Conservation (phyloP, 1,140 invertebrate species). For the Drosophila obscura region DNA sequence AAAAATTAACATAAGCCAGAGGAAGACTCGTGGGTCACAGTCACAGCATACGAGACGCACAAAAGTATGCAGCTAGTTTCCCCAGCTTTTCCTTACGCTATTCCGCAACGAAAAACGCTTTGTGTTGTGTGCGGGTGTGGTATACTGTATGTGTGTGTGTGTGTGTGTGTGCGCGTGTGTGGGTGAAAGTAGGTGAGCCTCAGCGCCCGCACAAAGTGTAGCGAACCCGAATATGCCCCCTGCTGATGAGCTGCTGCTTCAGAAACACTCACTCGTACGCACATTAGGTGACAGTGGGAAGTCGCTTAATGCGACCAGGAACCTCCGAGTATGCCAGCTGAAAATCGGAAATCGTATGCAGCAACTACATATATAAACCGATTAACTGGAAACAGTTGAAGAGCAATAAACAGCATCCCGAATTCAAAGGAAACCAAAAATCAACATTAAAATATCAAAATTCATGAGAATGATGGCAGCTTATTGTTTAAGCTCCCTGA, state of each 20-base stretch:
- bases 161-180: constrained; percentile 7
- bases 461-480: too few relatives aligned
- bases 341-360: too few relatives aligned
- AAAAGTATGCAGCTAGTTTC: constrained; percentile 71
- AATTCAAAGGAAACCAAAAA: too few relatives aligned
- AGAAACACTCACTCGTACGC: constrained; percentile 25
- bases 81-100: constrained; percentile 20
- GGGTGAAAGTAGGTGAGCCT: constrained; percentile 37
- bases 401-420: too few relatives aligned
- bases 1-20: constrained; percentile 76
- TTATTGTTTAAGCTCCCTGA: too few relatives aligned
- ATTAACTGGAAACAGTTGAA: too few relatives aligned
- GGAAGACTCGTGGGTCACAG: constrained; percentile 12
- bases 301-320: neutral
- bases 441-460: too few relatives aligned
- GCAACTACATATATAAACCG: too few relatives aligned
- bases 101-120: constrained; percentile 5
- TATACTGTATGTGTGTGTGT: constrained; percentile 8
- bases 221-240: constrained; percentile 24
- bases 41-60: constrained; percentile 34
- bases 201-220: constrained; percentile 65
- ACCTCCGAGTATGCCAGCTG: too few relatives aligned
- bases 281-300: constrained; percentile 19
- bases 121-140: neutral
- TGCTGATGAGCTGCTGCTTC: constrained; percentile 67